Evolutionary conservation across 2,888 invertebrate genomes (phyloP), one percentile per base, ranked within the genome.

Genomic region (Pachymerium ferrugineum): DNA sequence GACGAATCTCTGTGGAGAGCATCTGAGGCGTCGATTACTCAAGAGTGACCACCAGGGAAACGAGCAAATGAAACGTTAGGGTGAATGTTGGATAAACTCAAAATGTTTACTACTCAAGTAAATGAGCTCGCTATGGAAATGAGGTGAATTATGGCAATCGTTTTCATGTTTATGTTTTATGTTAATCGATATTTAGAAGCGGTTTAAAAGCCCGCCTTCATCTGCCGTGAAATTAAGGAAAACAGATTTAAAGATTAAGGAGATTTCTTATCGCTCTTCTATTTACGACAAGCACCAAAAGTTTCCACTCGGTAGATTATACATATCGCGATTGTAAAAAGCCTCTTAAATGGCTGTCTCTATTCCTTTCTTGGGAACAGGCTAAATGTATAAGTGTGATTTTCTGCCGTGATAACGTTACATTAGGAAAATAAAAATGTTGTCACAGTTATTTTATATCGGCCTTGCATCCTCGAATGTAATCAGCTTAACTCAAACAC

Each of bases 231-330:
- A 62, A 62, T 62, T 62, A 62, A 62, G 62, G 62, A 62, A 62
- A 28, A 62, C 62, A 62, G 62, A 62, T 62, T 62, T 62, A 28
- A 22, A 62, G 62, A 62, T 62, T 62, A 62, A 62, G 62, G 62
- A 62, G 62, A 62, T 62, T 62, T 62, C 62, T 62, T 28, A 28
- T 28, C 25, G 22, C 12, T 10, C 62, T 5, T 62, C 62, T 62
- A 62, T 62, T 62, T 62, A 62, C 28, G 62, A n/a, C 25, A 62
- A 25, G 62, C 25, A 62, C 25, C 62, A 62, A 62, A 62, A 62
- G 62, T 62, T 62, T 62, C 62, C 62, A 62, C 62, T 62, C 28
- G 62, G 62, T 62, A 62, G 62, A 62, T 62, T 62, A 62, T 28
- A 62, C 62, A 28, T 62, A 62, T 62, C 62, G 62, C 28, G 62